Evolutionary conservation across 2,888 invertebrate genomes (phyloP).

Genomic region (Lithophane ornitopus): DNA sequence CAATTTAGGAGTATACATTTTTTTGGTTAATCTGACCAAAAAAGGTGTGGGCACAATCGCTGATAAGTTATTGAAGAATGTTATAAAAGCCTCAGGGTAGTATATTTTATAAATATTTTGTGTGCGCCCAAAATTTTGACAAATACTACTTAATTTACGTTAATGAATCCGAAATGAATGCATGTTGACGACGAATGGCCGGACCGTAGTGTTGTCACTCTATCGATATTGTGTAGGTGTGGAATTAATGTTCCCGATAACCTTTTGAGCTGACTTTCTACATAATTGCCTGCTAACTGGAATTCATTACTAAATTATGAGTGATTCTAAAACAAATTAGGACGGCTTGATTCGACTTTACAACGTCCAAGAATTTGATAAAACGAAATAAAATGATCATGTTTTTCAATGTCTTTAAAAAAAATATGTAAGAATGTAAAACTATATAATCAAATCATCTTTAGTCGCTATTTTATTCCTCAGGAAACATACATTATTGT

Average conservation of each 20-base stretch:
- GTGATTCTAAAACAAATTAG: constrained; percentile 53
- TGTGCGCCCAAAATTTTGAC: constrained; percentile 85
- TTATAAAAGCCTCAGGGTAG: constrained; percentile 78
- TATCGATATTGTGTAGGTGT: constrained; percentile 73
- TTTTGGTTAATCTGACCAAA: constrained; percentile 72
- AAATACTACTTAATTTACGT: constrained; percentile 90
- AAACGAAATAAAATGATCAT: not conserved
- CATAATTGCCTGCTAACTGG: constrained; percentile 58
- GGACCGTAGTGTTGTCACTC: constrained; percentile 74
- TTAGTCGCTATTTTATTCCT: not conserved
- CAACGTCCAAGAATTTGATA: constrained; percentile 38
- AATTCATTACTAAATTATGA: constrained; percentile 58
- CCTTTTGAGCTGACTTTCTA: constrained; percentile 67
- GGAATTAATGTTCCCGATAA: constrained; percentile 72
- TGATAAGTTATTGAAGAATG: constrained; percentile 79
- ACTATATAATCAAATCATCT: not conserved
- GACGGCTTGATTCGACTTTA: constrained; percentile 33
- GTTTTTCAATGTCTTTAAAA: not conserved
- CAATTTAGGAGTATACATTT: constrained; percentile 72
- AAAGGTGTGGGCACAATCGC: constrained; percentile 77
- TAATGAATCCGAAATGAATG: constrained; percentile 88
- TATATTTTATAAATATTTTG: constrained; percentile 87
- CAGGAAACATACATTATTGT: not conserved
- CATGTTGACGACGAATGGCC: constrained; percentile 81
- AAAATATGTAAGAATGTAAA: not conserved